Evolutionary conservation across 2,113 vertebrate species (phyloP).

Genomic region (Psilopsiagon aymara): DNA sequence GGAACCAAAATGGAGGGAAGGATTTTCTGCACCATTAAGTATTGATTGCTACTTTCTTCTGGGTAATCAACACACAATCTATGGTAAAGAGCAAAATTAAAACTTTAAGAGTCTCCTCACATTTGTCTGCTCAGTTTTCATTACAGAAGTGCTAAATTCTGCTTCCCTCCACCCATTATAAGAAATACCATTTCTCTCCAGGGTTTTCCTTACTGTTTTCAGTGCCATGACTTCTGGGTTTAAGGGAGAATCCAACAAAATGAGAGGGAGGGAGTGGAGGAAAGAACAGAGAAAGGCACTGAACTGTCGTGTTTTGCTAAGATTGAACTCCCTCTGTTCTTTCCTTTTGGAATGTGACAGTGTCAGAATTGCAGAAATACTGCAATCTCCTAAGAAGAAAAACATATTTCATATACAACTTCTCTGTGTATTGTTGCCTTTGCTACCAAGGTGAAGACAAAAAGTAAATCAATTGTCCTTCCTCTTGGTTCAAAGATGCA

Average conservation of each 20-base stretch:
- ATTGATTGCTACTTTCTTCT: not conserved
- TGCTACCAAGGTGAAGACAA: not conserved
- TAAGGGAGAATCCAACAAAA: not conserved
- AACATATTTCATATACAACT: not conserved
- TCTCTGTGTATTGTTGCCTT: not conserved
- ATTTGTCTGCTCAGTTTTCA: not conserved
- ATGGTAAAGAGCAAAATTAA: not conserved
- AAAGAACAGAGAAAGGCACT: not conserved
- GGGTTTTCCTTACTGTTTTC: not conserved
- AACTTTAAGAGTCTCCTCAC: not conserved
- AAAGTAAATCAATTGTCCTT: not conserved
- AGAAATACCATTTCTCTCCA: not conserved
- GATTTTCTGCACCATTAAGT: not conserved
- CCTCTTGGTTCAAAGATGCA: not conserved
- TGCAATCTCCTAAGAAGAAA: not conserved
- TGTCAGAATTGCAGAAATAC: conserved; percentile 13
- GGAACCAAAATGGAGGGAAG: not conserved
- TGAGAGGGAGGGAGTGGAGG: fast-evolving
- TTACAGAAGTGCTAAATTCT: not conserved
- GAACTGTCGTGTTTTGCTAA: not conserved
- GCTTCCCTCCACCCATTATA: not conserved
- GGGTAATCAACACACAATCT: not conserved
- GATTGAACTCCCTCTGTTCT: not conserved
- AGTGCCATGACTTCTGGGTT: not conserved
- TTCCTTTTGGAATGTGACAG: not conserved